Evolutionary conservation across 2,797 vertebrate genomes (phyloP), one percentile per base, ranked within the genome.

Genomic region (Acanthurus leucopareius): DNA sequence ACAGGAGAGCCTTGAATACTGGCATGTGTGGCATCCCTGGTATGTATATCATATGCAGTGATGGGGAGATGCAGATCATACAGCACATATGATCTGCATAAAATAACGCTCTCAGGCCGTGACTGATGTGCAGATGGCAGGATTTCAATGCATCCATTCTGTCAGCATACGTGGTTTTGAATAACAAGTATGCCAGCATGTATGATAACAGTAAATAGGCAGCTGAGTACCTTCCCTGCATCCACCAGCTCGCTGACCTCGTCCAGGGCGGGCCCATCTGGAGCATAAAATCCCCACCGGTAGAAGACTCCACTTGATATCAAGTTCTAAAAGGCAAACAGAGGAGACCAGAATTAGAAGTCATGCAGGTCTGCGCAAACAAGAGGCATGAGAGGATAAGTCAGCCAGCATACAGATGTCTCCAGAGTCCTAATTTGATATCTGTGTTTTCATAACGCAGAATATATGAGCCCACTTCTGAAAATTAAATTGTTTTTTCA

Each of bases 231-330:
- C 93, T 97, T 98, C 82, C 96, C 97, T 10, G 92, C 92, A 73
- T 98, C 95, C 82, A 97, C 96, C 61, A 98, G 93, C 56, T 79
- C 66, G 58, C 94, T 91, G 85, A 98, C 94, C 79, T 97, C 94
- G 74, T 98, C 97, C 88, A 99, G 93, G 66, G 73, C 93, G 0
- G 93, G 93, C 1, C 97, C 97, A 68, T 96, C 97, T 5, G 97
- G 93, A 79, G 88, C 88, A 76, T 96, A 99, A 89, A 98, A 97
- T 0, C 95, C 97, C 97, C 97, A 98, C 22, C 97, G 96, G 91
- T 98, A 99, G 94, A 98, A 97, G 51, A 97, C 93, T 80, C 97
- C 97, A 80, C 91, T 95, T 42, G 95, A 95, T 69, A 97, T 86
- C 22, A 97, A 88, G 75, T 95, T 96, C 97, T 98, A 76, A 70